Evolutionary conservation across 2,797 vertebrate genomes (phyloP).

Genomic region (Sebastes trivittatus): DNA sequence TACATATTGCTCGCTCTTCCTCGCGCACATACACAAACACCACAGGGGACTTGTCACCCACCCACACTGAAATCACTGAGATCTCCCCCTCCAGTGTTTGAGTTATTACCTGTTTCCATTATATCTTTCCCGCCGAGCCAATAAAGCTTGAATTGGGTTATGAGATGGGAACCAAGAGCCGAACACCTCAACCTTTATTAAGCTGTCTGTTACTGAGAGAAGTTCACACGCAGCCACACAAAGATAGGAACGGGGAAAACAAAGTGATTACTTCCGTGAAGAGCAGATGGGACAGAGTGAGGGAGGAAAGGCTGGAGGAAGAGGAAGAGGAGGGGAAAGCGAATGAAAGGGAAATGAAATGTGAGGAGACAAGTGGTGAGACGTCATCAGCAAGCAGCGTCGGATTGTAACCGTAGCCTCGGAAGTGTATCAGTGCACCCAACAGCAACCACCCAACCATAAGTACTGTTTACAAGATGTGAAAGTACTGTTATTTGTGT

Average conservation of each 20-base stretch:
- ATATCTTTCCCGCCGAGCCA: slow-evolving; percentile 46
- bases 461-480: slow-evolving; percentile 43
- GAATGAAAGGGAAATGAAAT: slow-evolving; percentile 51
- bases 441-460: slow-evolving; percentile 15
- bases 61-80: slow-evolving; percentile 29
- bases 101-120: slow-evolving; percentile 66
- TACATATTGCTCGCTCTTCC: slow-evolving; percentile 43
- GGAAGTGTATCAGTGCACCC: slow-evolving; percentile 8
- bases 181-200: slow-evolving; percentile 47
- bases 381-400: slow-evolving; percentile 9
- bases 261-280: slow-evolving; percentile 21
- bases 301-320: background rate
- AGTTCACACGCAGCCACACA: background rate
- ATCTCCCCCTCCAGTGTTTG: slow-evolving; percentile 27
- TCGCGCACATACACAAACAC: slow-evolving; percentile 35
- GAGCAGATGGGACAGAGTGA: slow-evolving; percentile 27
- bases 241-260: slow-evolving; percentile 2
- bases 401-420: slow-evolving; percentile 16
- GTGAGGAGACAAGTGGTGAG: slow-evolving; percentile 39
- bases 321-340: slow-evolving; percentile 4
- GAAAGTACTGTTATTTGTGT: slow-evolving; percentile 35
- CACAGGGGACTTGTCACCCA: slow-evolving; percentile 41
- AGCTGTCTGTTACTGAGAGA: slow-evolving; percentile 35
- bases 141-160: slow-evolving; percentile 60
- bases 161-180: slow-evolving; percentile 29